Base-by-base conservation (phyloP, 2,797 vertebrate genomes). In the Parotocinclus haroldoi region DNA sequence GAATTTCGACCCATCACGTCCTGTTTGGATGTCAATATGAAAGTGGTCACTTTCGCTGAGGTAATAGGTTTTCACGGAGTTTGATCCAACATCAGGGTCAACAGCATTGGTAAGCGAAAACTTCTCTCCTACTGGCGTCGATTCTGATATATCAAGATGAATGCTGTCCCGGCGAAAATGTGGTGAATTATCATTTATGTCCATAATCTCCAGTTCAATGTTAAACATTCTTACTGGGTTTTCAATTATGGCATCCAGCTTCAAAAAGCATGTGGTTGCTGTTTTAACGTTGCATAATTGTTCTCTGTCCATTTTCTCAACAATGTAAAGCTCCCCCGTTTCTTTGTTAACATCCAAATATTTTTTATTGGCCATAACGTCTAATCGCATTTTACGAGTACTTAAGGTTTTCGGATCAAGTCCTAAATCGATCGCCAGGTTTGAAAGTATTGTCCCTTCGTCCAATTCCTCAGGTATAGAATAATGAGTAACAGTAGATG, bases 291-390 rank as follows among this genome's bases (percentile, higher is more conserved):
- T 40, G 0, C 82, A 84, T 0, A 88, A 36, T 19, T 76, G 58
- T 56, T 92, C 88, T 9, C 87, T 68, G 17, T 92, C 90, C 1
- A 91, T 84, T n/a, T 76, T 87, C 9, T 88, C 86, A 0, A 75
- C 76, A 10, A 92, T 40, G 4, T 55, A 79, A 7, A 89, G 68
- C 58, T 85, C 75, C 1, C 82, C 76, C 0, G 81, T 85, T 0
- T 78, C 68, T 58, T 79, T 76, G 16, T 84, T 83, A 3, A 88
- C 38, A 9, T 78, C 80, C 6, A 90, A 73, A 66, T 77, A 76
- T 14, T 85, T 85, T 36, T 78, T 83, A 38, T 73, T 79, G 4
- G 77, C 60, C 11, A 79, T 72, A 11, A 80, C 77, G 63, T 84
- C 79, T 12, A 86, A 53, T 0, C 75, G 69, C n/a, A 88, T 80